Evolutionary conservation across 1,140 invertebrate species (phyloP), one percentile per base, ranked within the genome.

Genomic region (Steinernema feltiae): DNA sequence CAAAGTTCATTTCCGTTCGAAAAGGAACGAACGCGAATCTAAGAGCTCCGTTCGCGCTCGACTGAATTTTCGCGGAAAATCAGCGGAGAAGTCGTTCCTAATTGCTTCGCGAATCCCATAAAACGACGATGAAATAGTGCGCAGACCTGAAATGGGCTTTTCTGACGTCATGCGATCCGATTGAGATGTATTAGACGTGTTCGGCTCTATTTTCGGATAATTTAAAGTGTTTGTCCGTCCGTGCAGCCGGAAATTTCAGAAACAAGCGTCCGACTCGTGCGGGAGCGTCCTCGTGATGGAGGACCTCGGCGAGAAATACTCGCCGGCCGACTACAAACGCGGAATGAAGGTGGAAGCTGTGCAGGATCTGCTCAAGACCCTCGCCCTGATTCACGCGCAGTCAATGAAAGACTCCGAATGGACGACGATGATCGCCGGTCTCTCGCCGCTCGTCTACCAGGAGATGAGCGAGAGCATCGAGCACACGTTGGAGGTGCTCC

Each of bases 261-360:
- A 79, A 46, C 78, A 79, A 46, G 48, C 73, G 27, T 84, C 83
- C 30, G 77, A 81, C 46, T 76, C 73, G 15, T 79, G 82, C 18
- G 78, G 78, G 41, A 82, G 76, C 48, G 73, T 84, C 29, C 71
- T 84, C n/a, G 69, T 84, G 18, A 85, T 84, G 83, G 84, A 84
- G 69, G 83, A 84, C 63, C 70, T 86, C n/a, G 71, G 69, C 18
- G 84, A 86, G 71, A 77, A 75, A 27, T 63, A 63, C 53, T 63
- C 53, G 7, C 24, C 24, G 3, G 53, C 53, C 15, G 24, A 63
- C 24, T 63, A 63, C 53, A 63, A 63, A 27, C 7, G 24, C 24
- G 79, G 79, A 1, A 30, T 70, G n/a, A 73, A 74, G 24, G 72
- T 74, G 30, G 78, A 86, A 31, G 63, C 82, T 1, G 77, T 48